Evolutionary conservation across 2,797 vertebrate genomes (phyloP).

Genomic region (Pagetopsis macropterus): DNA sequence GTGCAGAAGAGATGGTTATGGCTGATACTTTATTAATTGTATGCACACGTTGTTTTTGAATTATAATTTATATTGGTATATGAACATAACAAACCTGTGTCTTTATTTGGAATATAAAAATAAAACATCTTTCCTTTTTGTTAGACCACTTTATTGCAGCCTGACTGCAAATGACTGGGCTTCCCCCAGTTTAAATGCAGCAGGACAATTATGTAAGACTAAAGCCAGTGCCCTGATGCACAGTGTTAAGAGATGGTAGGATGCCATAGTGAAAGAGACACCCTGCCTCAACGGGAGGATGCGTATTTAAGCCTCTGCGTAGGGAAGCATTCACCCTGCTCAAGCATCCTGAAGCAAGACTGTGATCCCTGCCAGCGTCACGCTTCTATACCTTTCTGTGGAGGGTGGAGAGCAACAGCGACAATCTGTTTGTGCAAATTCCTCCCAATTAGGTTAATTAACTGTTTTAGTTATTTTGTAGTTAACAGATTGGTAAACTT

Average conservation of each 20-base stretch:
- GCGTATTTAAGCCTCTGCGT: constrained; percentile 61
- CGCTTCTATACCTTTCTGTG: constrained; percentile 29
- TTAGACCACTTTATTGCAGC: background rate
- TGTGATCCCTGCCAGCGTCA: constrained; percentile 63
- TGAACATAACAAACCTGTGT: background rate
- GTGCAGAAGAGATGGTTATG: background rate
- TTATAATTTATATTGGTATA: background rate
- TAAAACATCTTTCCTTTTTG: background rate
- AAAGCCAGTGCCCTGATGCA: constrained; percentile 33
- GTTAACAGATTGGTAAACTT: background rate
- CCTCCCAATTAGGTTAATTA: background rate
- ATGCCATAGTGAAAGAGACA: constrained; percentile 61
- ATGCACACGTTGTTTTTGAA: background rate
- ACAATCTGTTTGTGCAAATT: background rate
- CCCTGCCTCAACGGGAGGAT: constrained; percentile 60
- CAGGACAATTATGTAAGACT: constrained; percentile 31
- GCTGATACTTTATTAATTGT: background rate
- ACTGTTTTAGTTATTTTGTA: constrained; percentile 4
- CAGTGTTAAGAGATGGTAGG: constrained; percentile 57
- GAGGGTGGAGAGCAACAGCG: background rate
- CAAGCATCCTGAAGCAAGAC: constrained; percentile 67
- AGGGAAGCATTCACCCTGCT: constrained; percentile 58
- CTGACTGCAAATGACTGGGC: constrained; percentile 7
- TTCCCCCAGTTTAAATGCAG: constrained; percentile 11
- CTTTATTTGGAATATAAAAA: background rate